phyloP scores from a whole-genome alignment of 2,888 invertebrate species.

The Euspilapteryx auroguttella region DNA sequence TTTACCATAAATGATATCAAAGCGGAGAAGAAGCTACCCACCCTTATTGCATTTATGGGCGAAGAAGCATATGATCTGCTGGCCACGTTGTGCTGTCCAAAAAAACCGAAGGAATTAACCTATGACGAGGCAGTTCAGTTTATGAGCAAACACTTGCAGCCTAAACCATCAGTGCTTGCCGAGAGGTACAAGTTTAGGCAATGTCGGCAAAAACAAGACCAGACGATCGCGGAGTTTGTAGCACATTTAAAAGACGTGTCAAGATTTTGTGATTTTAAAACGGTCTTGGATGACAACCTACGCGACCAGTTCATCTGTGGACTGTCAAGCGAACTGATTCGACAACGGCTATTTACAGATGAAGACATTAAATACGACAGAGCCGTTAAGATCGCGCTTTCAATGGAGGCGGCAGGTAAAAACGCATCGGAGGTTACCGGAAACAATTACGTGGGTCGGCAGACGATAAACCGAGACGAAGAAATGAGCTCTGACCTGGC shows the following conservation, averaged over 20 bases:
- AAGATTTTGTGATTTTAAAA: background rate
- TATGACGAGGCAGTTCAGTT: background rate
- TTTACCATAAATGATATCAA: slow-evolving; percentile 4
- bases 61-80: slow-evolving; percentile 4
- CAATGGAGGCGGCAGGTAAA: no score
- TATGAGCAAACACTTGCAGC: background rate
- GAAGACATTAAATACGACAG: no score
- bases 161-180: slow-evolving; percentile 1
- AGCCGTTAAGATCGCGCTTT: no score
- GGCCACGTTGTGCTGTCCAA: slow-evolving; percentile 5
- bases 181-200: slow-evolving; percentile 1
- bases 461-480: no score
- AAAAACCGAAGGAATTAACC: background rate
- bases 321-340: no score
- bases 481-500: no score
- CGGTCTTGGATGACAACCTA: background rate
- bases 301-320: background rate
- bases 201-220: background rate
- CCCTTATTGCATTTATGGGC: slow-evolving; percentile 7
- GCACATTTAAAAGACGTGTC: no score
- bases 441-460: no score
- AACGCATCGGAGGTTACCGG: no score
- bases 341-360: no score
- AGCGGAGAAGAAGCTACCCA: slow-evolving; percentile 3
- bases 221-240: background rate